These are phyloP conservation scores for Ciconia nigra DNA, from an alignment of 2,797 vertebrate genomes.

Conservation along the genomic window DNA sequence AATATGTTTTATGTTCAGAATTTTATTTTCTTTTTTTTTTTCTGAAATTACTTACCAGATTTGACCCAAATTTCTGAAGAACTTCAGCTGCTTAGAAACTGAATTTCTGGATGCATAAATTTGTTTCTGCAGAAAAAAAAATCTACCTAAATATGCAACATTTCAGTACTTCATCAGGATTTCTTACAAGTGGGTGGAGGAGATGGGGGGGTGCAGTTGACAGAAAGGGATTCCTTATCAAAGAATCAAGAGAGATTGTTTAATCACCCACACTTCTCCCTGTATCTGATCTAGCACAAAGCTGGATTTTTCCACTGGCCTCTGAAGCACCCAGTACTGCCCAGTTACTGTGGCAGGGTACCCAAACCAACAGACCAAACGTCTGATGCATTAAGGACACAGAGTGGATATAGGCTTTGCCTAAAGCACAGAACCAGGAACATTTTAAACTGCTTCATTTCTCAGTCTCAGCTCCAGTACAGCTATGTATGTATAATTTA, in stretches of 20 bases:
- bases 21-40: conserved; percentile 34
- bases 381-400: background rate
- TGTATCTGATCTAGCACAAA: background rate
- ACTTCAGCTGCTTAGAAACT: conserved; percentile 21
- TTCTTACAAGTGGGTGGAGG: background rate
- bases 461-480: conserved; percentile 10
- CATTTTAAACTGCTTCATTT: conserved; percentile 41
- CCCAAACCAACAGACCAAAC: background rate
- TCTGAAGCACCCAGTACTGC: background rate
- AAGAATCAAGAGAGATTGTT: background rate
- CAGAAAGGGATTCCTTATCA: background rate
- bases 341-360: background rate
- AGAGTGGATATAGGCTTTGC: background rate
- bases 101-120: background rate
- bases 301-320: background rate
- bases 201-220: background rate
- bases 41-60: conserved; percentile 19
- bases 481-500: conserved; percentile 57
- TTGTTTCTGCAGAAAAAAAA: background rate
- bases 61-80: conserved; percentile 42
- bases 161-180: background rate
- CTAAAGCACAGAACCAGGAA: conserved; percentile 18
- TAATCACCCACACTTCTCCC: background rate
- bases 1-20: background rate
- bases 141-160: background rate